Evolutionary conservation across 2,113 vertebrate species (phyloP).

Genomic region (Clarias gariepinus): DNA sequence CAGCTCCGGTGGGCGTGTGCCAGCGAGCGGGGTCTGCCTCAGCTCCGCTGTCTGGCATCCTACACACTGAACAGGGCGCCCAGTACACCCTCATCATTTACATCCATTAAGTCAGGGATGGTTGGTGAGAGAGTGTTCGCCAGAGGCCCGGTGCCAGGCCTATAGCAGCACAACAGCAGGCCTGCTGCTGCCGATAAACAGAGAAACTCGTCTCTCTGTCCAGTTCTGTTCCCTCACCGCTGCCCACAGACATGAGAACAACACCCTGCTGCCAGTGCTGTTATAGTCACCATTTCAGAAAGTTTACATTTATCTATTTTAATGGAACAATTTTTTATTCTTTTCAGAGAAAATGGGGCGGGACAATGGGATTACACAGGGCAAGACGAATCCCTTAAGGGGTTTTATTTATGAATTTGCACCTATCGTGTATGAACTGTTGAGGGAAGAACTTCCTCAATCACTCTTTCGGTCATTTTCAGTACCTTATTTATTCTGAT

Average conservation of each 20-base stretch:
- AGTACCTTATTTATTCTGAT: no score
- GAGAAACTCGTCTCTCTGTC: constrained; percentile 64
- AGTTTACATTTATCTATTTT: constrained; percentile 50
- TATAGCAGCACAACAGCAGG: constrained; percentile 57
- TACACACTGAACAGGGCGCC: constrained; percentile 47
- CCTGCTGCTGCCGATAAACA: constrained; percentile 73
- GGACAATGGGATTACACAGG: constrained; percentile 60
- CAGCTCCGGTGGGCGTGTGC: constrained; percentile 66
- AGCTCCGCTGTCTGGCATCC: constrained; percentile 66
- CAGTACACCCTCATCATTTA: constrained; percentile 70
- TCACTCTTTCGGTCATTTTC: no score
- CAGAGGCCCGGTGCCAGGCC: constrained; percentile 61
- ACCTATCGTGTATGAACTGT: background rate
- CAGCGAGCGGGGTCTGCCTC: constrained; percentile 58
- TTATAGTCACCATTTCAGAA: constrained; percentile 42
- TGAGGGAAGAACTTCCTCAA: background rate
- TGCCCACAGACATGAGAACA: constrained; percentile 32
- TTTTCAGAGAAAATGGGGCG: constrained; percentile 72
- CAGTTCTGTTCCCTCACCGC: constrained; percentile 61
- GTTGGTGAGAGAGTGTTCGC: constrained; percentile 47
- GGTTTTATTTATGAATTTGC: background rate
- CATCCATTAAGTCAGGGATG: constrained; percentile 72
- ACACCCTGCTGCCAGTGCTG: constrained; percentile 52
- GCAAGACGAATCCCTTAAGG: background rate
- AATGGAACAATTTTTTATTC: constrained; percentile 72